Percentiles rank a stretch among this genome's conserved stretches.
These are phyloP conservation scores for Salvelinus namaycush DNA, from an alignment of 2,113 vertebrate genomes.

Conservation along the genomic window DNA sequence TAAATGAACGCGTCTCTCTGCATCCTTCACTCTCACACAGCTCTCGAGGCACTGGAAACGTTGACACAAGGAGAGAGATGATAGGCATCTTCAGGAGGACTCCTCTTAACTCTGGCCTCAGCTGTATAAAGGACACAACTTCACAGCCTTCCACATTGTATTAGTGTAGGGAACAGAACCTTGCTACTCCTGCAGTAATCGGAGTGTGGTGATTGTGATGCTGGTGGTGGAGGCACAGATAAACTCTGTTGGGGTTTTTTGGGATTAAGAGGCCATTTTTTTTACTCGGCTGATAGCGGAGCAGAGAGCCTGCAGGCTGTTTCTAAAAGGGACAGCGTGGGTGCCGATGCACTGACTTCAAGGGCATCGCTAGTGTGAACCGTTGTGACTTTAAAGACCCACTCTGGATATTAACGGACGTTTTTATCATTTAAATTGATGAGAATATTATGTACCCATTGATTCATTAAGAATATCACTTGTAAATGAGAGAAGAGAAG, in stretches of 20 bases:
- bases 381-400: background rate
- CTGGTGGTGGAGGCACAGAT: conserved; percentile 3
- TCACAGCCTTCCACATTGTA: background rate
- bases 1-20: background rate
- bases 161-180: background rate
- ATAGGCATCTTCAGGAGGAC: background rate
- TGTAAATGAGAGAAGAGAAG: too few species aligned
- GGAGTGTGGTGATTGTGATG: conserved; percentile 15
- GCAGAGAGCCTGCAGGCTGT: conserved; percentile 10
- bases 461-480: too few species aligned
- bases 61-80: background rate
- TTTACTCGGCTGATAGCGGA: conserved; percentile 25
- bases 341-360: conserved; percentile 56
- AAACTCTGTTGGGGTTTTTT: conserved; percentile 33
- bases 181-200: conserved; percentile 13
- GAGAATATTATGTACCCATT: too few species aligned
- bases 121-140: background rate
- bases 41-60: background rate
- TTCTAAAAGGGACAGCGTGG: conserved; percentile 36
- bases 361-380: conserved; percentile 58
- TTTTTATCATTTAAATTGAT: too few species aligned
- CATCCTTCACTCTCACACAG: too few species aligned
- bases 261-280: conserved; percentile 40
- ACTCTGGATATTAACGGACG: too few species aligned
- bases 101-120: background rate